Evolutionary conservation across 1,140 invertebrate genomes (phyloP).

Genomic region (Trachelipus rathkii): DNA sequence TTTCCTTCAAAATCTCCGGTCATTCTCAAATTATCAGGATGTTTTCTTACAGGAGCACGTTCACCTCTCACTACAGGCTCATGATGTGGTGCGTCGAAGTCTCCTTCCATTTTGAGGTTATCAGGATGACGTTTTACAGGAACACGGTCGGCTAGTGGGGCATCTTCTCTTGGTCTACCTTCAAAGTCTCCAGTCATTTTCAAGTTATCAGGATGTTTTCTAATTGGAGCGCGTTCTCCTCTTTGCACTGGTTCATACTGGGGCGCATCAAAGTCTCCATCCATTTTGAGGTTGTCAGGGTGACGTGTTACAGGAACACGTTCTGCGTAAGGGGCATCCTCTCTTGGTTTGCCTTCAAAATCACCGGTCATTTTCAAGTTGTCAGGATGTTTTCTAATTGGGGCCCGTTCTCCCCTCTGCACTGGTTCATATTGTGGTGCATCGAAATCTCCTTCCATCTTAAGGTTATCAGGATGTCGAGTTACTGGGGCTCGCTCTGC

Average conservation of each 20-base stretch:
- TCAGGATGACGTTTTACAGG: constrained; percentile 52
- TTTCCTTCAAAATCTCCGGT: constrained; percentile 50
- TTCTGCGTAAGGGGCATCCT: constrained; percentile 44
- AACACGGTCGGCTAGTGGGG: constrained; percentile 30
- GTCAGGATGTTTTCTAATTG: constrained; percentile 47
- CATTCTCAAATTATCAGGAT: constrained; percentile 43
- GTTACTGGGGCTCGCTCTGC: constrained; percentile 42
- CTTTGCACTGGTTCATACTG: constrained; percentile 1
- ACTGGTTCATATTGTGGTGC: constrained; percentile 46
- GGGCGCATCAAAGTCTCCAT: constrained; percentile 24
- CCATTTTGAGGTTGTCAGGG: constrained; percentile 35
- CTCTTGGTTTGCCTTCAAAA: constrained; percentile 48
- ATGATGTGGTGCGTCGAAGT: constrained; percentile 51
- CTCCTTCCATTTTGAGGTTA: constrained; percentile 58
- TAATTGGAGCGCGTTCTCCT: constrained; percentile 53
- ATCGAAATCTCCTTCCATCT: constrained; percentile 37
- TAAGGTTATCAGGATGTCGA: constrained; percentile 43
- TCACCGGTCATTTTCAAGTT: constrained; percentile 52
- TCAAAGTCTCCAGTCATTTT: constrained; percentile 62
- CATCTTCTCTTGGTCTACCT: constrained; percentile 47
- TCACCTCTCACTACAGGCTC: constrained; percentile 34
- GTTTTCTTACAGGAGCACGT: constrained; percentile 30
- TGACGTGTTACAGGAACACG: constrained; percentile 47
- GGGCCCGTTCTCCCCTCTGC: constrained; percentile 51
- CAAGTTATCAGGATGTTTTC: constrained; percentile 61